Evolutionary conservation across 1,140 invertebrate genomes (phyloP), one percentile per base, ranked within the genome.

Genomic region (Aethina tumida): DNA sequence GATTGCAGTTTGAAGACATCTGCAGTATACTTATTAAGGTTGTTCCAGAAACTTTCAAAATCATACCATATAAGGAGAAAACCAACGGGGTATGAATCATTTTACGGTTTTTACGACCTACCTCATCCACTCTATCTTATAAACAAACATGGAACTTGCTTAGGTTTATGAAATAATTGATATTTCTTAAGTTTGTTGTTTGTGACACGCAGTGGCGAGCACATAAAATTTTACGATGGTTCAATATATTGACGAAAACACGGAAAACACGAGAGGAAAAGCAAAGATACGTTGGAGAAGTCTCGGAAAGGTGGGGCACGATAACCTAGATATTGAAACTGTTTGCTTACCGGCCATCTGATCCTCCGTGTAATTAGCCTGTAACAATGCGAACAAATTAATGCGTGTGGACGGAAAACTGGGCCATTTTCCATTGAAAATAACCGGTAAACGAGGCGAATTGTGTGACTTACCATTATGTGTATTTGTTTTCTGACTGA

Each of bases 351-450:
- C 86, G 59, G 81, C 78, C 65, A 89, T 76, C 69, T 90, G 85
- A 71, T 91, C 86, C 69, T 91, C 87, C 19, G 79, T 79, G 64
- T 87, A 87, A 53, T 82, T 81, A 59, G 80, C 83, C 86, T 90
- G 73, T 39, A 77, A 81, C 42, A 56, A 66, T n/a, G n/a, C n/a
- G n/a, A n/a, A n/a, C n/a, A n/a, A n/a, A n/a, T n/a, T n/a, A n/a
- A n/a, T n/a, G n/a, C n/a, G n/a, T n/a, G n/a, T n/a, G n/a, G n/a
- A n/a, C n/a, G n/a, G n/a, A n/a, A n/a, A n/a, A n/a, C n/a, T n/a
- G n/a, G n/a, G n/a, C n/a, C n/a, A n/a, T n/a, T n/a, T n/a, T n/a
- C n/a, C n/a, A n/a, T n/a, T n/a, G n/a, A n/a, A n/a, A n/a, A n/a
- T n/a, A 10, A 18, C 16, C n/a, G n/a, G 31, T 27, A 12, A 21